Percentiles rank a stretch among this genome's conserved stretches.
Conservation (phyloP, 2,888 invertebrate species). For the Chromoteleia sp. region DNA sequence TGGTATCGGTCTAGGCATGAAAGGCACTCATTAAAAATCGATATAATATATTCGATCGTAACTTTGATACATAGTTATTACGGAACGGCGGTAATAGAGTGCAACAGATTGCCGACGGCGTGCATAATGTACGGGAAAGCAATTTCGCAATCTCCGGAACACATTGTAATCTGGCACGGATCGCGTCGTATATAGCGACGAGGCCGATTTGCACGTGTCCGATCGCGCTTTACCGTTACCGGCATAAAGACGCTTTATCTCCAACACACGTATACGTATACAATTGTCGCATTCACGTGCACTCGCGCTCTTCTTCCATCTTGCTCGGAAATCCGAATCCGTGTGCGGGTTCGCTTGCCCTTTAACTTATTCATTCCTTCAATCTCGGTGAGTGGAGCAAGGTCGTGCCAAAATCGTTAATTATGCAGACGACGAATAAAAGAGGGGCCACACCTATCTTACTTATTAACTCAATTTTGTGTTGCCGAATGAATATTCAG, state of each 20-base stretch:
- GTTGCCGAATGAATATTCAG: slow-evolving; percentile 53
- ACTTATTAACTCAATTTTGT: slow-evolving; percentile 73
- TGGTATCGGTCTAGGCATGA: not conserved
- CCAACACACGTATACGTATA: slow-evolving; percentile 7
- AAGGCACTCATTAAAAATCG: slow-evolving; percentile 38
- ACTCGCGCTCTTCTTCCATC: slow-evolving; percentile 5
- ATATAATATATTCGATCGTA: slow-evolving; percentile 53
- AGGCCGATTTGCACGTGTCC: slow-evolving; percentile 53
- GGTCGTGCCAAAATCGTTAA: slow-evolving; percentile 81
- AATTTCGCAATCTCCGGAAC: slow-evolving; percentile 58
- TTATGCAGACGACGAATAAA: slow-evolving; percentile 78
- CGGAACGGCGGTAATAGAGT: slow-evolving; percentile 36
- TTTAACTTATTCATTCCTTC: slow-evolving; percentile 80
- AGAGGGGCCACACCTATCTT: slow-evolving; percentile 68
- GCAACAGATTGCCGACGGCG: slow-evolving; percentile 75
- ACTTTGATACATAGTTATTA: slow-evolving; percentile 45
- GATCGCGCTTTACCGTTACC: slow-evolving; percentile 47
- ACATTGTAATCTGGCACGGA: slow-evolving; percentile 52
- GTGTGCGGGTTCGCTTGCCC: slow-evolving; percentile 68
- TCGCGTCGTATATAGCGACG: slow-evolving; percentile 34
- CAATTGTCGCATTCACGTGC: slow-evolving; percentile 22
- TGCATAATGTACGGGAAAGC: slow-evolving; percentile 73
- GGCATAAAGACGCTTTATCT: slow-evolving; percentile 29
- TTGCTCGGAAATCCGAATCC: slow-evolving; percentile 33
- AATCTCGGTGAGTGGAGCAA: slow-evolving; percentile 84